A percentile compares a stretch with the other conserved stretches of the same genome.
These are phyloP conservation scores for Priocnemis perturbator DNA, from an alignment of 2,888 invertebrate species.

Conservation along the genomic window DNA sequence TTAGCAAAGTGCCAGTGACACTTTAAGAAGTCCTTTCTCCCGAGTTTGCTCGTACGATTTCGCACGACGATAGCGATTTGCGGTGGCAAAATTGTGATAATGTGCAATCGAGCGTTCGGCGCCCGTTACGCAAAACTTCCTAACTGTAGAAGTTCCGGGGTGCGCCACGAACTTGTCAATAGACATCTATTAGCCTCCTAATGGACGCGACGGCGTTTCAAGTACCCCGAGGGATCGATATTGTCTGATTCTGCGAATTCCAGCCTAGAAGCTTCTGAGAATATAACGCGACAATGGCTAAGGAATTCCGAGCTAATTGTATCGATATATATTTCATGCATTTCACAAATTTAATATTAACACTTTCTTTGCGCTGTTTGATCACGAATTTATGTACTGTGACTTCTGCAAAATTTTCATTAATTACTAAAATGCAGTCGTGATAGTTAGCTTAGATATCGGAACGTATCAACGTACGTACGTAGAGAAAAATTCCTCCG, in stretches of 20 bases:
- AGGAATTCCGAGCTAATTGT: background rate
- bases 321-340: no score
- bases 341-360: no score
- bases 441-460: no score
- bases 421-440: no score
- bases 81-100: constrained; percentile 2
- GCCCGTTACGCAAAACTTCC: constrained; percentile 10
- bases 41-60: background rate
- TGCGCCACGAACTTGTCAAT: constrained; percentile 22
- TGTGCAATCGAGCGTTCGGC: background rate
- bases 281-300: no score
- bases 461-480: no score
- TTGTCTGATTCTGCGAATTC: background rate
- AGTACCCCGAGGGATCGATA: constrained; percentile 5
- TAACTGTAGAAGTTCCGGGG: constrained; percentile 13
- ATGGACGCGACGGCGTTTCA: constrained; percentile 11
- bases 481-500: no score
- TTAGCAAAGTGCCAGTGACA: background rate
- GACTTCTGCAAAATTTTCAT: no score
- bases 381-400: no score
- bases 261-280: no score
- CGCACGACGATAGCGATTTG: background rate
- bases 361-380: no score
- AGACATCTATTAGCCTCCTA: constrained; percentile 13
- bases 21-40: background rate